phyloP scores from a whole-genome alignment of 92 coral and sea anemone species.

The Isaurus tuberculatus region DNA sequence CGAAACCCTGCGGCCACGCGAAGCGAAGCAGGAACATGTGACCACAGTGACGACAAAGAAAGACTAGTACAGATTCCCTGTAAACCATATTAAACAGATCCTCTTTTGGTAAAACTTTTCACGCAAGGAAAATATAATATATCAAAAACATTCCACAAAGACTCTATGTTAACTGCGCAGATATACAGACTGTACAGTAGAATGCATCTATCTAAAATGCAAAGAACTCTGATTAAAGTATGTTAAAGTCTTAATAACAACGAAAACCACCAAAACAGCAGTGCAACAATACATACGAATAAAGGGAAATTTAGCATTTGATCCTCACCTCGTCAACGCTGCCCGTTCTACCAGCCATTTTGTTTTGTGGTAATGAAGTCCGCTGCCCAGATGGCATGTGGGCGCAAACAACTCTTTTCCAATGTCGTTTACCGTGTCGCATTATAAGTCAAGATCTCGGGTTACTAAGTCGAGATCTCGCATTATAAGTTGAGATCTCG shows the following conservation, averaged over 20 bases:
- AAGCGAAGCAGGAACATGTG: constrained; percentile 6
- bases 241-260: neutral
- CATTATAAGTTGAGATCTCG: neutral
- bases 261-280: neutral
- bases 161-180: neutral
- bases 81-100: neutral
- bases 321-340: neutral
- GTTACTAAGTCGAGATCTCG: neutral
- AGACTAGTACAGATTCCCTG: neutral
- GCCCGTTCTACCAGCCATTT: neutral
- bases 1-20: neutral
- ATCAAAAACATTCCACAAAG: too few species aligned
- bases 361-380: neutral
- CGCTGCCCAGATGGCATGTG: neutral
- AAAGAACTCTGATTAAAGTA: neutral
- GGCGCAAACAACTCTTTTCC: neutral
- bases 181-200: neutral
- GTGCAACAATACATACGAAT: neutral
- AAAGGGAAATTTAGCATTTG: neutral
- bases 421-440: neutral
- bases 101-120: neutral
- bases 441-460: neutral
- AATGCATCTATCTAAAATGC: neutral
- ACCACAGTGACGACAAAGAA: neutral
- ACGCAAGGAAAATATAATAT: neutral